phyloP scores from a whole-genome alignment of 2,888 invertebrate species.

The Heteromurus nitidus region DNA sequence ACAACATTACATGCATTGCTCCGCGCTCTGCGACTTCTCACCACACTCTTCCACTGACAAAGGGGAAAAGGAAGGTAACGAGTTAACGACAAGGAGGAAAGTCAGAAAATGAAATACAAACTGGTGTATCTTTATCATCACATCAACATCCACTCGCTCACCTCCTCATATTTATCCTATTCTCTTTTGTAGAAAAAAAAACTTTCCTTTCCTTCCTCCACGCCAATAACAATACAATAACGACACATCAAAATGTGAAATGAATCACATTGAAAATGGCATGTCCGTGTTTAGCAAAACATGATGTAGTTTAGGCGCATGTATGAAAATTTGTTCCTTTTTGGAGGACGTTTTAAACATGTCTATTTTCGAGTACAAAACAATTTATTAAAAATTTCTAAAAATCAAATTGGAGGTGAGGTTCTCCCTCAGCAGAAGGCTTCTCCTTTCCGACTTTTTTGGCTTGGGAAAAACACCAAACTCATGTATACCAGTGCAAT shows the following conservation, averaged over 20 bases:
- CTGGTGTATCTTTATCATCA: slow-evolving; percentile 2
- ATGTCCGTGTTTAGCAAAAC: not conserved
- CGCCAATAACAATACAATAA: slow-evolving; percentile 20
- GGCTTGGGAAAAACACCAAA: not conserved
- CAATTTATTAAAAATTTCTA: slow-evolving; percentile 35
- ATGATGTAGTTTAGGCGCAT: not conserved
- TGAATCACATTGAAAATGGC: slow-evolving; percentile 55
- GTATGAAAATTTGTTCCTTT: slow-evolving; percentile 39
- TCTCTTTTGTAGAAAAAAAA: too few species aligned
- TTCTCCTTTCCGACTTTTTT: not conserved
- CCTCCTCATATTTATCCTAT: not conserved
- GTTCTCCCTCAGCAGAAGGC: slow-evolving; percentile 5
- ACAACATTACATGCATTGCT: slow-evolving; percentile 15
- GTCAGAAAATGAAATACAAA: not conserved
- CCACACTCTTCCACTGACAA: not conserved
- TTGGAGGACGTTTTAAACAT: too few species aligned
- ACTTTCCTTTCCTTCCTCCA: slow-evolving; percentile 65
- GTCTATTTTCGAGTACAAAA: slow-evolving; percentile 18
- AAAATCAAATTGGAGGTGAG: slow-evolving; percentile 31
- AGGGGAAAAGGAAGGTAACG: too few species aligned
- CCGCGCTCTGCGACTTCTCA: not conserved
- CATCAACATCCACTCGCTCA: slow-evolving; percentile 7
- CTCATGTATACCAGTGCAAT: not conserved
- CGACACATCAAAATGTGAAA: not conserved
- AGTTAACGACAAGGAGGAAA: not conserved